Conservation (phyloP, 1,140 invertebrate species). For the Drosophila lacertosa region DNA sequence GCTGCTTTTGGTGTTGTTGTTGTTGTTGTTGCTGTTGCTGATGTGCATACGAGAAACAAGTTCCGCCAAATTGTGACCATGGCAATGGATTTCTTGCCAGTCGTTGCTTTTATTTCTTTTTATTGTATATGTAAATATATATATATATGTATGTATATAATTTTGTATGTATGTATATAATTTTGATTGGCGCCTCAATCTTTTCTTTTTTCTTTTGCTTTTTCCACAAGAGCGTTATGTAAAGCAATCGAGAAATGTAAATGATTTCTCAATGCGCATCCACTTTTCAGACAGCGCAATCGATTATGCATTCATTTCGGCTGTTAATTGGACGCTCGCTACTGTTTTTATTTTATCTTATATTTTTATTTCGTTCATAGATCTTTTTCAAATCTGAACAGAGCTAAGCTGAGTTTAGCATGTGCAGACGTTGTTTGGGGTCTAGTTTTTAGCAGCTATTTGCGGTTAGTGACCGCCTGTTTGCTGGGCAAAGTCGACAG, state of each 20-base stretch:
- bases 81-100: constrained; percentile 71
- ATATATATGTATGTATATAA: constrained; percentile 18
- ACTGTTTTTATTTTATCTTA: constrained; percentile 19
- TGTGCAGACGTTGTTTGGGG: constrained; percentile 6
- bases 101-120: constrained; percentile 52
- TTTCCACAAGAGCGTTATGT: constrained; percentile 57
- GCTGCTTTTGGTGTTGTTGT: too few relatives aligned
- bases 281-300: constrained; percentile 28
- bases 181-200: constrained; percentile 24
- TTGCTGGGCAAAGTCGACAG: constrained; percentile 12
- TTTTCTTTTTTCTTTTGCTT: constrained; percentile 16
- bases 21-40: constrained; percentile 2
- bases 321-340: constrained; percentile 59
- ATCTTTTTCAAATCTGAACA: constrained; percentile 5
- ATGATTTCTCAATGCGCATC: constrained; percentile 66
- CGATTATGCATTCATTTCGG: constrained; percentile 66
- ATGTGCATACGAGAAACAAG: constrained; percentile 59
- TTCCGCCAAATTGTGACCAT: constrained; percentile 80
- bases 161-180: too few relatives aligned
- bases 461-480: constrained; percentile 40
- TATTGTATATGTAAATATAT: constrained; percentile 65
- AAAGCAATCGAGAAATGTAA: constrained; percentile 68
- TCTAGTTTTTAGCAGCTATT: constrained; percentile 29
- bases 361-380: constrained; percentile 10
- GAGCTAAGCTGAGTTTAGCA: too few relatives aligned